Conservation (phyloP, 2,888 invertebrate species). For the Epirrhoe alternata region DNA sequence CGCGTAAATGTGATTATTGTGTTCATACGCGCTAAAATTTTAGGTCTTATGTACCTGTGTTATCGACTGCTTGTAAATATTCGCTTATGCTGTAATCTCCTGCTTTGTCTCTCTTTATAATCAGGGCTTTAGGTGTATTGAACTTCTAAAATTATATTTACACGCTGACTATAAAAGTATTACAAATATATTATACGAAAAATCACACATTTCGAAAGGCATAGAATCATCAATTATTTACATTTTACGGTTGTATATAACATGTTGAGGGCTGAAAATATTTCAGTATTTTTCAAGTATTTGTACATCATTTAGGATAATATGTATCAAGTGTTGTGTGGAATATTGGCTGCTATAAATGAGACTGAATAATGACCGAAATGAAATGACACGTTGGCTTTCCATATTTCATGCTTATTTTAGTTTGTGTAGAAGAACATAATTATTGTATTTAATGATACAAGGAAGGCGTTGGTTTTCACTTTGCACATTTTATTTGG, state of each 20-base stretch:
- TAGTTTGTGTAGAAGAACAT: conserved; percentile 9
- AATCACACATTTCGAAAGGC: not conserved
- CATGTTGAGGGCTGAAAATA: conserved; percentile 5
- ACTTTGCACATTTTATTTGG: conserved; percentile 41
- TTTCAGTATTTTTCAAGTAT: conserved; percentile 3
- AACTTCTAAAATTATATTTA: conserved; percentile 17
- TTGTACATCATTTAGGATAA: conserved; percentile 22
- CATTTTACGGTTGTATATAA: conserved; percentile 14
- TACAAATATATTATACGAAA: not conserved
- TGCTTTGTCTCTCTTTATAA: conserved; percentile 37
- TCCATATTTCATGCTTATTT: conserved; percentile 21
- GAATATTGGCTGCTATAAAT: conserved; percentile 44
- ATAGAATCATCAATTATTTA: conserved; percentile 5
- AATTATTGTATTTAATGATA: conserved; percentile 21
- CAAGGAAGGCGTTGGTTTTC: conserved; percentile 30
- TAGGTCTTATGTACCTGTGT: conserved; percentile 33
- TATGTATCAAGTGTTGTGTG: conserved; percentile 31
- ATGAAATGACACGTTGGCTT: conserved; percentile 38
- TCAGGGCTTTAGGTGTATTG: conserved; percentile 22
- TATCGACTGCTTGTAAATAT: conserved; percentile 44
- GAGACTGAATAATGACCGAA: conserved; percentile 45
- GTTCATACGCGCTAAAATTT: conserved; percentile 39
- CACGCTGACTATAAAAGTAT: conserved; percentile 3
- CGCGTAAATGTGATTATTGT: conserved; percentile 39
- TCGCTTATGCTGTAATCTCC: conserved; percentile 33